Conservation (phyloP, 2,888 invertebrate species). For the Harmothoe impar region DNA sequence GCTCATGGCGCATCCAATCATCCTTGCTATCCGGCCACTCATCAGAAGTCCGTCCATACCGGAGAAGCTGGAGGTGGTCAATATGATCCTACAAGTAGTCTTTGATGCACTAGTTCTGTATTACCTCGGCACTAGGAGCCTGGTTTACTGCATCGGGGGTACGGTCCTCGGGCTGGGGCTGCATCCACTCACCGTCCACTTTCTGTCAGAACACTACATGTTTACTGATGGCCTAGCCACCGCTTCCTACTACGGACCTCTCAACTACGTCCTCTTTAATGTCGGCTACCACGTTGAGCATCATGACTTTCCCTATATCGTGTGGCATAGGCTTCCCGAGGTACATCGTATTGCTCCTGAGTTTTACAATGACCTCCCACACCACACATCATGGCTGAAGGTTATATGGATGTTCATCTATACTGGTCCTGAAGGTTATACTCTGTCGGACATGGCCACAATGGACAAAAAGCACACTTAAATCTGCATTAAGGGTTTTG, state of each 20-base stretch:
- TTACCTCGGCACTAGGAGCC: conserved; percentile 90
- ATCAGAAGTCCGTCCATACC: conserved; percentile 90
- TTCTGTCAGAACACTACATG: conserved; percentile 99
- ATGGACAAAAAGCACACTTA: too few species aligned
- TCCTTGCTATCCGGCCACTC: conserved; percentile 96
- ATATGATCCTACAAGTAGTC: conserved; percentile 91
- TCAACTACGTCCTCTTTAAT: conserved; percentile 98
- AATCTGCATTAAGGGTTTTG: too few species aligned
- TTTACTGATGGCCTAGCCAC: conserved; percentile 98
- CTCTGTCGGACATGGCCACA: too few species aligned
- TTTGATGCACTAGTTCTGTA: conserved; percentile 93
- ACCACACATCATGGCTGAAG: not conserved
- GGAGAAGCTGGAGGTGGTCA: conserved; percentile 91
- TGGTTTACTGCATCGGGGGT: conserved; percentile 92
- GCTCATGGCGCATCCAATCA: conserved; percentile 96
- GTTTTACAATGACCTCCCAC: not conserved
- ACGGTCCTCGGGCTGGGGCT: conserved; percentile 96
- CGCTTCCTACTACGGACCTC: conserved; percentile 97
- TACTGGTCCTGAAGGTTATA: too few species aligned
- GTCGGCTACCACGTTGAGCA: conserved; percentile 99
- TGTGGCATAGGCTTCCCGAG: not conserved
- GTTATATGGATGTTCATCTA: too few species aligned
- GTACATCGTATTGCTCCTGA: not conserved
- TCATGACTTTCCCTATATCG: conserved; percentile 98
- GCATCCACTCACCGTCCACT: conserved; percentile 98